These are phyloP conservation scores for Ispidina picta DNA, from an alignment of 2,797 vertebrate genomes.

Conservation along the genomic window DNA sequence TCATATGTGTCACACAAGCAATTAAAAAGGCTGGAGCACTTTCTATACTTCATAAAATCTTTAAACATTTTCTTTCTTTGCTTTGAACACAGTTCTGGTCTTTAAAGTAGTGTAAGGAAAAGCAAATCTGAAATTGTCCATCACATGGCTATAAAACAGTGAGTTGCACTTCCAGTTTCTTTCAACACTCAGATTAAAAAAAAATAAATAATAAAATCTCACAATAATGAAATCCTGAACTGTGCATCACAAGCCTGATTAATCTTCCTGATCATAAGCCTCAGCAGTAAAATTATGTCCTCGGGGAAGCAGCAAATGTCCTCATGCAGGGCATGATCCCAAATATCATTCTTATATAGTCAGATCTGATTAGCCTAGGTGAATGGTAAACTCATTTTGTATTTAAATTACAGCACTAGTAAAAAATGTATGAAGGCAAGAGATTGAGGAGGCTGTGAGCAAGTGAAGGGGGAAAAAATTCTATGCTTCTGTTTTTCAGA, in stretches of 20 bases:
- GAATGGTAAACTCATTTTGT: slow-evolving; percentile 36
- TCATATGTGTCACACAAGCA: not conserved
- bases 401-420: slow-evolving; percentile 33
- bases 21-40: not conserved
- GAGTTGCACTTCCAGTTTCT: not conserved
- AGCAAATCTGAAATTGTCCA: not conserved
- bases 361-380: slow-evolving; percentile 58
- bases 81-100: not conserved
- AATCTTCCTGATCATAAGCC: slow-evolving; percentile 9
- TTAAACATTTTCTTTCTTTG: not conserved
- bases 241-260: slow-evolving; percentile 13
- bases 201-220: not conserved
- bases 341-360: slow-evolving; percentile 46
- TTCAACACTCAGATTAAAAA: not conserved
- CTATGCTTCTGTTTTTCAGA: not conserved
- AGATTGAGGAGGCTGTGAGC: not conserved
- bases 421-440: slow-evolving; percentile 16
- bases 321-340: slow-evolving; percentile 34
- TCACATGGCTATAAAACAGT: not conserved
- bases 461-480: not conserved
- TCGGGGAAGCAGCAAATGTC: slow-evolving; percentile 15
- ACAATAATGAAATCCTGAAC: slow-evolving; percentile 24
- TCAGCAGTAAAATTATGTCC: slow-evolving; percentile 41
- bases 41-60: not conserved
- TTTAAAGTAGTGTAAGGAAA: not conserved